These are phyloP conservation scores for Aricia agestis DNA, from an alignment of 1,140 invertebrate genomes.

Conservation along the genomic window DNA sequence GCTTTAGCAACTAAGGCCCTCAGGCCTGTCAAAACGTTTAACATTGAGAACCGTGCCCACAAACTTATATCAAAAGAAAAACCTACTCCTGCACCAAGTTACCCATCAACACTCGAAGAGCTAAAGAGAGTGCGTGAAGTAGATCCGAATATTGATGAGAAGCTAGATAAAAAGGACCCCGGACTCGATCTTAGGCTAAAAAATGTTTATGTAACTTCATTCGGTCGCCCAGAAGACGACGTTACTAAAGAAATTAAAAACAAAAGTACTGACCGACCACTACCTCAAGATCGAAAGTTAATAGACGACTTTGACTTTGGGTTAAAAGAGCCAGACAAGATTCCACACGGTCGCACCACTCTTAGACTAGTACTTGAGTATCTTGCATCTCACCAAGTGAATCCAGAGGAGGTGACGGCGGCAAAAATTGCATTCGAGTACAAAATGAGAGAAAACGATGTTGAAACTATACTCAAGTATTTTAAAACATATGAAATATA, in stretches of 20 bases:
- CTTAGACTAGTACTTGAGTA: constrained; percentile 77
- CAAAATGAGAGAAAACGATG: constrained; percentile 78
- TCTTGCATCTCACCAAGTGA: constrained; percentile 78
- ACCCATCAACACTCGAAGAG: constrained; percentile 77
- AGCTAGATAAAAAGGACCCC: constrained; percentile 77
- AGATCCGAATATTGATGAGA: constrained; percentile 78
- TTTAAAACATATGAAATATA: constrained; percentile 65
- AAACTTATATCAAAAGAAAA: constrained; percentile 82
- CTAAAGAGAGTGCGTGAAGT: constrained; percentile 78
- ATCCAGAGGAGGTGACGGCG: constrained; percentile 76
- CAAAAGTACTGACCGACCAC: constrained; percentile 34
- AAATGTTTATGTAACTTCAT: constrained; percentile 82
- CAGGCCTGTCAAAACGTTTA: constrained; percentile 75
- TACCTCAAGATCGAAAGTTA: constrained; percentile 47
- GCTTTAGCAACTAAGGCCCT: constrained; percentile 62
- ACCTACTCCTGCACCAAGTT: constrained; percentile 80
- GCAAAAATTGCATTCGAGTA: constrained; percentile 81
- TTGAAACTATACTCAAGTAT: constrained; percentile 66
- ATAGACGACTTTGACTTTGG: constrained; percentile 72
- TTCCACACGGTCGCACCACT: constrained; percentile 74
- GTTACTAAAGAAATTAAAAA: constrained; percentile 44
- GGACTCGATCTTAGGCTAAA: constrained; percentile 79
- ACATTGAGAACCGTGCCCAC: constrained; percentile 83
- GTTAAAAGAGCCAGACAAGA: constrained; percentile 74
- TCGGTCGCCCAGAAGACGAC: constrained; percentile 57